Evolutionary conservation across 2,113 vertebrate genomes (phyloP).

Genomic region (Microtus oregoni): DNA sequence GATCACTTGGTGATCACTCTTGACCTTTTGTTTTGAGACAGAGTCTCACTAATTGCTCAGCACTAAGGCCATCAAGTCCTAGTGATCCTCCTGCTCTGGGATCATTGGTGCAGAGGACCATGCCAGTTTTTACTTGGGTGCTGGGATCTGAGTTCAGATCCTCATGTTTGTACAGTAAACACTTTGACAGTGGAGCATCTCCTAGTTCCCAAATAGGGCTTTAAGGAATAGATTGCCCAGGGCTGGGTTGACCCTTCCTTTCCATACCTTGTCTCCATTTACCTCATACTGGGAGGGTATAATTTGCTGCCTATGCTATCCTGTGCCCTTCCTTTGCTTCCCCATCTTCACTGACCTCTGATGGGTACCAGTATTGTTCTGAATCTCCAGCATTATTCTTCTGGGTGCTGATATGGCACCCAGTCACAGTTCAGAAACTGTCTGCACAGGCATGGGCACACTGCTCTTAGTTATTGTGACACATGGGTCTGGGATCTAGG

Average conservation of each 20-base stretch:
- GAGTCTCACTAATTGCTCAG: neutral
- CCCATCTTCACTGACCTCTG: neutral
- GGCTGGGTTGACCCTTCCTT: no score
- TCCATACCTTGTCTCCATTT: fast-evolving
- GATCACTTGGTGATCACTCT: neutral
- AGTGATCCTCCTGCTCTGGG: neutral
- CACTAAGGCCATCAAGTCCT: neutral
- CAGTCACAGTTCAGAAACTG: neutral
- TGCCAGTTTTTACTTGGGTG: neutral
- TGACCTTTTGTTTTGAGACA: neutral
- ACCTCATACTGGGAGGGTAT: neutral
- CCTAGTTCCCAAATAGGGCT: neutral
- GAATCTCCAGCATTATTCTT: neutral
- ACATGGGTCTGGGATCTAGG: neutral
- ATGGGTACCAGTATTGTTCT: neutral
- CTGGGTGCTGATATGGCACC: neutral
- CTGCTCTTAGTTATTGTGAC: neutral
- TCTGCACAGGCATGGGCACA: no score
- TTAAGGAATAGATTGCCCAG: neutral
- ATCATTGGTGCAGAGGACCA: neutral
- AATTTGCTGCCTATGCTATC: neutral
- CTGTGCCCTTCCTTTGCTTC: neutral
- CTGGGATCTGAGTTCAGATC: neutral
- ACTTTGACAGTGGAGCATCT: neutral
- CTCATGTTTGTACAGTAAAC: neutral